phyloP scores from a whole-genome alignment of 2,888 invertebrate species.

The Tromatobia lineatoria region DNA sequence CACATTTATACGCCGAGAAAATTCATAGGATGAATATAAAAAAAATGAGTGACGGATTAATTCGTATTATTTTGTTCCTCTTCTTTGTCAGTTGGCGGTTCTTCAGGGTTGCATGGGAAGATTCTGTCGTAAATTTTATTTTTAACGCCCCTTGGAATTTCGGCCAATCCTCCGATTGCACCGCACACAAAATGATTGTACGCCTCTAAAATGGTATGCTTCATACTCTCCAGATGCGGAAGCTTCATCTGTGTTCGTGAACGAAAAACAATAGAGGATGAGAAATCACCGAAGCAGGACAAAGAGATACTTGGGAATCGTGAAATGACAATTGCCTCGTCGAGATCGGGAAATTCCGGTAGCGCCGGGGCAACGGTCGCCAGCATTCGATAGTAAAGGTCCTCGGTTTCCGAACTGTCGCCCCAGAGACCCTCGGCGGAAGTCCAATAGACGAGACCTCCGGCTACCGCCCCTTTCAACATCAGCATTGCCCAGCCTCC shows the following conservation, averaged over 20 bases:
- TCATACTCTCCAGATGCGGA: conserved; percentile 72
- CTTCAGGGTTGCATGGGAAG: conserved; percentile 64
- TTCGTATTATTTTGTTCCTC: conserved; percentile 17
- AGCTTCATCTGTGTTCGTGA: conserved; percentile 67
- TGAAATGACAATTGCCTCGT: conserved; percentile 64
- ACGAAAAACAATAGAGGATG: conserved; percentile 3
- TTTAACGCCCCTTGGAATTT: conserved; percentile 68
- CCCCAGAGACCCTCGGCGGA: conserved; percentile 86
- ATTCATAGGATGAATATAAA: not conserved
- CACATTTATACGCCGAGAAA: not conserved
- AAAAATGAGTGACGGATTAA: not conserved
- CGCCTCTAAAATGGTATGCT: conserved; percentile 67
- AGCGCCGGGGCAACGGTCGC: conserved; percentile 67
- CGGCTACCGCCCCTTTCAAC: conserved; percentile 82
- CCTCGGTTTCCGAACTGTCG: conserved; percentile 82
- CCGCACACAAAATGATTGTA: conserved; percentile 76
- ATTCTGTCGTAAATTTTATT: conserved; percentile 66
- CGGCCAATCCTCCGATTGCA: conserved; percentile 70
- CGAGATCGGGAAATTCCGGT: conserved; percentile 51
- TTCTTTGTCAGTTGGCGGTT: conserved; percentile 1
- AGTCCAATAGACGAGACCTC: conserved; percentile 84
- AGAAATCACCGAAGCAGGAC: conserved; percentile 2
- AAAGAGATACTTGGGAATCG: conserved; percentile 21
- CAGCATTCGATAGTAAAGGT: conserved; percentile 80
- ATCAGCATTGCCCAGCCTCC: conserved; percentile 75